Base-by-base conservation (phyloP, 2,797 vertebrate species). In the Paratrypauchen microcephalus region DNA sequence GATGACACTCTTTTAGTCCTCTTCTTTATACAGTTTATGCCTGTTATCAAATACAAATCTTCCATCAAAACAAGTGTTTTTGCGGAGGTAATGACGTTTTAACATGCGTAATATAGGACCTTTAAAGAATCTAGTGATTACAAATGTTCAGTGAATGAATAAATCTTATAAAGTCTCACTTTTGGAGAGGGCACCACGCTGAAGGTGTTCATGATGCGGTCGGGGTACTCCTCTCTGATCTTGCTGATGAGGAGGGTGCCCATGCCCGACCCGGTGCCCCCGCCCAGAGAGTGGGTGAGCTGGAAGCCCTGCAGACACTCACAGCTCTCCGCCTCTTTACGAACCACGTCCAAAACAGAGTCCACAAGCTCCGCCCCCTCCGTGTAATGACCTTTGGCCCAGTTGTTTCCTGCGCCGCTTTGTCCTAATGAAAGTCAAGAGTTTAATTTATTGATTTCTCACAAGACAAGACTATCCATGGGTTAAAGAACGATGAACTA, bases 201-300 rank as follows among this genome's bases (percentile, higher is more conserved):
- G 93, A 95, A 96, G 72, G 95, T 96, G 81, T 95, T 96, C 95
- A 96, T 96, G 92, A 96, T 96, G 9, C 95, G 89, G 81, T 96
- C 95, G 0, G 95, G 95, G 26, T 95, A 96, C 73, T 96, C 95
- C 81, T 96, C 95, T 0, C 95, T 88, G 91, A 96, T 95, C 82
- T 96, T 96, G 88, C 94, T 95, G 86, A 96, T 96, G 7, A 96
- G 90, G 21, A 96, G 92, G 0, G 95, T 96, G 9, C 95, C 95
- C 95, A 96, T 96, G 0, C 95, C 95, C 0, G 95, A 96, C 5
- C 95, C 95, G 0, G 95, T 96, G 28, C 95, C 95, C 4, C 95
- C 95, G 0, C 96, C 92, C 75, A 93, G 83, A 1, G 92, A 93
- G 88, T 93, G 92, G 0, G 90, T 92, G 68, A 92, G 91, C 88